These are phyloP conservation scores for Leptodactylus fuscus DNA, from an alignment of 2,113 vertebrate species.

Conservation along the genomic window DNA sequence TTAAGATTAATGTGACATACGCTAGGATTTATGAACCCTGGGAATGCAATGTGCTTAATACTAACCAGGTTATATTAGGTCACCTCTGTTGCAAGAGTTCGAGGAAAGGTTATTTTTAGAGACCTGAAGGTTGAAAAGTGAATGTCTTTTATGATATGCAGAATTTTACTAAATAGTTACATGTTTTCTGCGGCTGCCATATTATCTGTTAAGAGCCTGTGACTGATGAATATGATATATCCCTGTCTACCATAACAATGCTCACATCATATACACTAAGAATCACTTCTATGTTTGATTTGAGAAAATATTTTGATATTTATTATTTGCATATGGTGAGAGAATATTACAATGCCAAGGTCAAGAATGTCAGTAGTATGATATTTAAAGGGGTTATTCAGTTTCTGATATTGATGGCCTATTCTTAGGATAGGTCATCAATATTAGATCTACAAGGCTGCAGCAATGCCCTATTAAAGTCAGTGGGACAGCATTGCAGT, in stretches of 20 bases:
- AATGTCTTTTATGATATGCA: constrained; percentile 33
- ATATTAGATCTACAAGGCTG: no score
- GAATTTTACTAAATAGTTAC: constrained; percentile 25
- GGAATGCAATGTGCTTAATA: constrained; percentile 38
- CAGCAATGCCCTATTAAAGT: no score
- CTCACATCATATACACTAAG: neutral
- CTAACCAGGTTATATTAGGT: constrained; percentile 58
- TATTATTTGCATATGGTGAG: neutral
- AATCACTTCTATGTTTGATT: neutral
- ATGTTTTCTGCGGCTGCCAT: constrained; percentile 23
- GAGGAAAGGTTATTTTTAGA: constrained; percentile 53
- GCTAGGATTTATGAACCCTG: constrained; percentile 51
- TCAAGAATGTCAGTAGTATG: no score
- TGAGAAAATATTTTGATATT: neutral
- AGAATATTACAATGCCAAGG: no score
- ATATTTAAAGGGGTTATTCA: no score
- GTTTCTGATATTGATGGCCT: no score
- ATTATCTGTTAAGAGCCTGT: neutral
- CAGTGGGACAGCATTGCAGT: no score
- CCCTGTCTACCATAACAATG: neutral
- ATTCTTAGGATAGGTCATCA: no score
- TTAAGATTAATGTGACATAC: constrained; percentile 49
- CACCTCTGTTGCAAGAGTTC: constrained; percentile 40
- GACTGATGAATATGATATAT: constrained; percentile 20
- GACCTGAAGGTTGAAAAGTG: constrained; percentile 17